Conservation (phyloP, 1,140 invertebrate genomes). For the Coptotermes formosanus region DNA sequence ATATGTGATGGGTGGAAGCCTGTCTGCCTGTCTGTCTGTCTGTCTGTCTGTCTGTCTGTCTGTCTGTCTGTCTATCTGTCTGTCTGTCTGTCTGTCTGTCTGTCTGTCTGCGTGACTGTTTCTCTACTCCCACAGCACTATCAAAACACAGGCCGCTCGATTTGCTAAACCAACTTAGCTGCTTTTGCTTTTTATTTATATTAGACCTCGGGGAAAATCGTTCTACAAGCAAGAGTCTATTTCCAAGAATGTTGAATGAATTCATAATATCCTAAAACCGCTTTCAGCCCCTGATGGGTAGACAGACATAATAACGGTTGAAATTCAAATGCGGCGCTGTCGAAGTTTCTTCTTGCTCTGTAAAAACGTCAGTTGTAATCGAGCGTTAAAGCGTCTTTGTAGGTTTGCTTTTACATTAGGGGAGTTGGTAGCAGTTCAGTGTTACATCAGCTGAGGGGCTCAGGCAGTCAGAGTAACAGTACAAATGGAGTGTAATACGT, state of each 20-base stretch:
- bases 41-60: background rate
- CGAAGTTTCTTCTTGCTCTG: background rate
- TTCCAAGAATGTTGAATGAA: conserved; percentile 9
- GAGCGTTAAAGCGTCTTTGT: background rate
- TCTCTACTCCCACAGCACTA: background rate
- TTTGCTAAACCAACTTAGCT: conserved; percentile 16
- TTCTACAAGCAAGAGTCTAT: background rate
- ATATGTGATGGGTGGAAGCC: background rate
- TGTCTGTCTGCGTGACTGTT: too few species aligned
- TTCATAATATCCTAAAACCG: conserved; percentile 17
- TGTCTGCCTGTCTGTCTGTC: background rate
- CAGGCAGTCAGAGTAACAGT: too few species aligned
- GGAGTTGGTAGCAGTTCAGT: too few species aligned
- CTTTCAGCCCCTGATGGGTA: background rate
- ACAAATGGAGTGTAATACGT: too few species aligned
- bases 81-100: too few species aligned
- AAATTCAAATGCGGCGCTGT: background rate
- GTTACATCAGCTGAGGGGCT: too few species aligned
- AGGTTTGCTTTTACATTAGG: background rate
- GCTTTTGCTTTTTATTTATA: conserved; percentile 14
- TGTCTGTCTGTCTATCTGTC: too few species aligned
- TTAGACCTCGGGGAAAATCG: background rate
- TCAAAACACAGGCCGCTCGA: background rate
- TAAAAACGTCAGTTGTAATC: background rate
- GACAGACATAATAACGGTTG: background rate